Evolutionary conservation across 1,140 invertebrate genomes (phyloP).

Genomic region (Pentalonia nigronervosa): DNA sequence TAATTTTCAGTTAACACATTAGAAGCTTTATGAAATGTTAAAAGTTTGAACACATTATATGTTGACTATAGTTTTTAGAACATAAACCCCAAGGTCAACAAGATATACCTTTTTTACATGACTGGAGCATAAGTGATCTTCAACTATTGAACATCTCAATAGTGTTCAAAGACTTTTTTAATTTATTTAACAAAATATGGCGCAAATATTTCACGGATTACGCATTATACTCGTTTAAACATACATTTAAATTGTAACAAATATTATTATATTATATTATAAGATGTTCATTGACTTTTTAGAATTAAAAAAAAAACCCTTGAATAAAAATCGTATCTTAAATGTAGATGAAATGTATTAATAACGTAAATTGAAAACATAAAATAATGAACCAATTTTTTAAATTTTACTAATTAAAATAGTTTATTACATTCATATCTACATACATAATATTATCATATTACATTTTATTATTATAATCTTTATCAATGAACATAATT

Average conservation of each 20-base stretch:
- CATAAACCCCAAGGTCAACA: not conserved
- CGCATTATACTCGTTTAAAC: not conserved
- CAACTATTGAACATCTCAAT: not conserved
- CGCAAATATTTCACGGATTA: not conserved
- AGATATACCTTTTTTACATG: not conserved
- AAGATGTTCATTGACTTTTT: not conserved
- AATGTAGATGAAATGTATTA: too few species aligned
- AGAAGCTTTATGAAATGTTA: not conserved
- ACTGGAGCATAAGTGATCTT: not conserved
- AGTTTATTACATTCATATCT: not conserved
- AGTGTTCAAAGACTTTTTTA: not conserved
- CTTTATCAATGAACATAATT: not conserved
- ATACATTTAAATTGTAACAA: not conserved
- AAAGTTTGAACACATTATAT: not conserved
- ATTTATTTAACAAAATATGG: too few species aligned
- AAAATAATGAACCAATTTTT: not conserved
- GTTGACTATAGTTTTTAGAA: not conserved
- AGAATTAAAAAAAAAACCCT: not conserved
- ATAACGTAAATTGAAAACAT: too few species aligned
- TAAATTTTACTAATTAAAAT: not conserved
- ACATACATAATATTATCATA: not conserved
- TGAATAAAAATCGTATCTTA: not conserved
- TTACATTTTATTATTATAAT: not conserved
- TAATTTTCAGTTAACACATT: conserved; percentile 2
- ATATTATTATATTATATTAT: not conserved